phyloP scores from a whole-genome alignment of 2,888 invertebrate genomes.

The Nudaria mundana region DNA sequence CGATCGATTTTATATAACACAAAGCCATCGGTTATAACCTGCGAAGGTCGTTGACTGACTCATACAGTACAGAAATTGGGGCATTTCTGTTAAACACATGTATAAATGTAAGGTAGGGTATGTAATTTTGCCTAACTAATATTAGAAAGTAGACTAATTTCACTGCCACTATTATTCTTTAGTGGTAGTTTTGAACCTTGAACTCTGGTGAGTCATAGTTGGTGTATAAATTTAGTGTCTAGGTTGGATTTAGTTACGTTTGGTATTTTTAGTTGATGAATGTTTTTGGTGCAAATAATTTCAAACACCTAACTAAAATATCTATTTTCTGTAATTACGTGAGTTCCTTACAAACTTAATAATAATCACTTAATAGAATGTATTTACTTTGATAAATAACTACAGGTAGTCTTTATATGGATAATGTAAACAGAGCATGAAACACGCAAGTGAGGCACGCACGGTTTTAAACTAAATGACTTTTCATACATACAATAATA shows the following conservation, averaged over 20 bases:
- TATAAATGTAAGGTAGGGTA: slow-evolving; percentile 29
- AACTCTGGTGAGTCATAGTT: slow-evolving; percentile 30
- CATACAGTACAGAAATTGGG: slow-evolving; percentile 61
- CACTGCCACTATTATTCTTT: slow-evolving; percentile 32
- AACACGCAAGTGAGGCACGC: slow-evolving; percentile 45
- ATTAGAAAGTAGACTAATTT: slow-evolving; percentile 45
- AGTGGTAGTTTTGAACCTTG: slow-evolving; percentile 33
- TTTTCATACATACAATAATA: too few species aligned
- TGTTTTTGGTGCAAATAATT: slow-evolving; percentile 3
- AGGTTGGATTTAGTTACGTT: slow-evolving; percentile 1
- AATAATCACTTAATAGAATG: too few species aligned
- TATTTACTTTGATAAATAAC: slow-evolving; percentile 32
- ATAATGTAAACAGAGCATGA: slow-evolving; percentile 32
- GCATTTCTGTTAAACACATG: slow-evolving; percentile 40
- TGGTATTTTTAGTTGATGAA: slow-evolving; percentile 5
- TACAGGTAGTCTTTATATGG: slow-evolving; percentile 38
- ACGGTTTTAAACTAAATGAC: slow-evolving; percentile 34
- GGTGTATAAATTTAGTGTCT: slow-evolving; percentile 5
- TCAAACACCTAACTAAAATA: too few species aligned
- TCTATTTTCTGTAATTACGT: too few species aligned
- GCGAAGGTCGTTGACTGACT: slow-evolving; percentile 57
- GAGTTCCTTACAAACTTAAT: too few species aligned
- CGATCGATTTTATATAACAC: slow-evolving; percentile 66
- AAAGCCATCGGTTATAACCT: slow-evolving; percentile 58
- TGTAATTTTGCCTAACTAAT: slow-evolving; percentile 50